A percentile compares a stretch with the other conserved stretches of the same genome.
phyloP scores from a whole-genome alignment of 2,113 vertebrate genomes.

The Rhineura floridana region DNA sequence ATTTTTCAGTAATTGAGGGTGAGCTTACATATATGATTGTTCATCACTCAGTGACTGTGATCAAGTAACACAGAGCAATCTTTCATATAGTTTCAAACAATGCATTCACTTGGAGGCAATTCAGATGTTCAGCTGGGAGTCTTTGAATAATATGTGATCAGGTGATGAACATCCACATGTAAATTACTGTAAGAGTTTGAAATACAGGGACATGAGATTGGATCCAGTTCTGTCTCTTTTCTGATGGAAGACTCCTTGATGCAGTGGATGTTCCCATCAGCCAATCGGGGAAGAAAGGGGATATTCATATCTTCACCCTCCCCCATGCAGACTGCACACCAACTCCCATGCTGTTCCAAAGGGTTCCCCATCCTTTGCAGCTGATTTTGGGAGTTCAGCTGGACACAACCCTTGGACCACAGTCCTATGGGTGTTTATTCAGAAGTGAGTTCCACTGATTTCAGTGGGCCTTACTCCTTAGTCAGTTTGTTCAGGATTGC shows the following conservation, averaged over 20 bases:
- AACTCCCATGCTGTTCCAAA: too few relatives aligned
- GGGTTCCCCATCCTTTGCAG: neutral
- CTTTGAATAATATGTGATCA: neutral
- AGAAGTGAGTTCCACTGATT: neutral
- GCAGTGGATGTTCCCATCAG: too few relatives aligned
- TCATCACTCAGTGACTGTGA: neutral
- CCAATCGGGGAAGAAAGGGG: too few relatives aligned
- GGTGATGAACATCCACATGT: neutral
- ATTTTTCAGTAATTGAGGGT: neutral
- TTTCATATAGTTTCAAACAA: neutral
- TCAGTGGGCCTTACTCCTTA: neutral
- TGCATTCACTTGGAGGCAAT: neutral
- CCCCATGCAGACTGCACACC: too few relatives aligned
- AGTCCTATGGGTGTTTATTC: neutral
- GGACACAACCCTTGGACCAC: neutral
- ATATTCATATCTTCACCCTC: too few relatives aligned
- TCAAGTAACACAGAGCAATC: neutral
- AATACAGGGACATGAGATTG: neutral
- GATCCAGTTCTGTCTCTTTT: too few relatives aligned
- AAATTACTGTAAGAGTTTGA: conserved; percentile 12
- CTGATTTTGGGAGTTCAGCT: neutral
- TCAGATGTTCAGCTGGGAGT: neutral
- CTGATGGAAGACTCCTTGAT: too few relatives aligned
- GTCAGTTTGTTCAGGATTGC: neutral
- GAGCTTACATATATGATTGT: neutral